phyloP scores from a whole-genome alignment of 2,888 invertebrate species.

The Ramazzottius varieornatus region DNA sequence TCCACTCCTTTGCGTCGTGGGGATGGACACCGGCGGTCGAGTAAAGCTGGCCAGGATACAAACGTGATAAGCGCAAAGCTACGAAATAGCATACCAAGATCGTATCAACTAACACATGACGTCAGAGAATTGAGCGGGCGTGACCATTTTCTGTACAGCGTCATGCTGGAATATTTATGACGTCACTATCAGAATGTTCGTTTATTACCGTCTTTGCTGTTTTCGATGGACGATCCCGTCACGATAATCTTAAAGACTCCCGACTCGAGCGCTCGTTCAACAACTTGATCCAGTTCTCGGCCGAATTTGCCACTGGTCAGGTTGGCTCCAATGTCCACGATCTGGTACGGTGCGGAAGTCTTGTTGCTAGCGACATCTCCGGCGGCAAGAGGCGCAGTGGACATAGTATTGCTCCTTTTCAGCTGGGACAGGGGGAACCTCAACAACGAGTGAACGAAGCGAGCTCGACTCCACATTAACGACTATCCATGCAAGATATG shows the following conservation, averaged over 20 bases:
- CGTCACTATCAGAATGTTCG: too few species aligned
- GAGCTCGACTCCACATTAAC: too few species aligned
- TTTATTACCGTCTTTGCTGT: slow-evolving; percentile 40
- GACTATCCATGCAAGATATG: too few species aligned
- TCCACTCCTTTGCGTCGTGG: slow-evolving; percentile 75
- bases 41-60: neutral
- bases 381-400: too few species aligned
- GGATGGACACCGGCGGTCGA: slow-evolving; percentile 47
- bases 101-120: neutral
- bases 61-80: neutral
- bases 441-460: too few species aligned
- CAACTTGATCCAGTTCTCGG: slow-evolving; percentile 65
- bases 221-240: slow-evolving; percentile 60
- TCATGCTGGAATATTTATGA: too few species aligned
- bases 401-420: too few species aligned
- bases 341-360: slow-evolving; percentile 12
- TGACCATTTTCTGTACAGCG: too few species aligned
- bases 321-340: slow-evolving; percentile 73
- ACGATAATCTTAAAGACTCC: slow-evolving; percentile 84
- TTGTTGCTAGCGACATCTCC: neutral
- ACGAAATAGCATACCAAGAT: neutral
- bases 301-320: slow-evolving; percentile 73
- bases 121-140: too few species aligned
- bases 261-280: slow-evolving; percentile 70
- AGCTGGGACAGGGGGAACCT: too few species aligned